Evolutionary conservation across 2,797 vertebrate species (phyloP).

Genomic region (Phrynocephalus guinanensis): DNA sequence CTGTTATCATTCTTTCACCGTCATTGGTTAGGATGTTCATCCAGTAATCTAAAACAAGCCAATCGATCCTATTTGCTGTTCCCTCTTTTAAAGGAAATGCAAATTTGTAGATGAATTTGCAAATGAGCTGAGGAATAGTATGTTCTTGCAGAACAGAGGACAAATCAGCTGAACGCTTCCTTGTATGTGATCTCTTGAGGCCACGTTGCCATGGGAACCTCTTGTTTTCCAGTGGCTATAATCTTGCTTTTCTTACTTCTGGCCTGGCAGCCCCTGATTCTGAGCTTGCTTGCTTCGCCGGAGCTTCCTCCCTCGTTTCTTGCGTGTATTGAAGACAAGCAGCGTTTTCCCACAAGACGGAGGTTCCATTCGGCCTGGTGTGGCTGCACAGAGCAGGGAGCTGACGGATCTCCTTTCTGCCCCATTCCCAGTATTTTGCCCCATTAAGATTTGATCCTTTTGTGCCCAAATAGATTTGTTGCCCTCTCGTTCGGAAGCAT

Average conservation of each 20-base stretch:
- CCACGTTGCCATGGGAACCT: constrained; percentile 57
- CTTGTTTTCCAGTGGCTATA: constrained; percentile 38
- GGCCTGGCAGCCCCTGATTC: constrained; percentile 23
- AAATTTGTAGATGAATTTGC: constrained; percentile 25
- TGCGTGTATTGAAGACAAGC: background rate
- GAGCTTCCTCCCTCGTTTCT: constrained; percentile 4
- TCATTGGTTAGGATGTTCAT: background rate
- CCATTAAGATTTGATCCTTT: background rate
- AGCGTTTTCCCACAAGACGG: background rate
- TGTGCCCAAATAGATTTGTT: too few species aligned
- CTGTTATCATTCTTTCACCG: background rate
- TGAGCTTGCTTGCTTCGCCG: constrained; percentile 23
- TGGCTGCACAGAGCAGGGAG: background rate
- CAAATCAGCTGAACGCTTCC: constrained; percentile 38
- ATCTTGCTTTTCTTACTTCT: constrained; percentile 43
- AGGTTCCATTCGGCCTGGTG: background rate
- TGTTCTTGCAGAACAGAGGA: background rate
- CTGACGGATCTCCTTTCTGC: background rate
- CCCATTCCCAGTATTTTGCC: background rate
- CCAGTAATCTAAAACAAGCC: background rate
- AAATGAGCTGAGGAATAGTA: constrained; percentile 12
- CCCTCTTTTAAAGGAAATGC: constrained; percentile 23
- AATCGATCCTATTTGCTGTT: constrained; percentile 26
- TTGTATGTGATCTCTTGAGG: constrained; percentile 12
- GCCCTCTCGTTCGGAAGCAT: background rate